phyloP scores from a whole-genome alignment of 1,140 invertebrate species.

The Cecropterus lyciades region DNA sequence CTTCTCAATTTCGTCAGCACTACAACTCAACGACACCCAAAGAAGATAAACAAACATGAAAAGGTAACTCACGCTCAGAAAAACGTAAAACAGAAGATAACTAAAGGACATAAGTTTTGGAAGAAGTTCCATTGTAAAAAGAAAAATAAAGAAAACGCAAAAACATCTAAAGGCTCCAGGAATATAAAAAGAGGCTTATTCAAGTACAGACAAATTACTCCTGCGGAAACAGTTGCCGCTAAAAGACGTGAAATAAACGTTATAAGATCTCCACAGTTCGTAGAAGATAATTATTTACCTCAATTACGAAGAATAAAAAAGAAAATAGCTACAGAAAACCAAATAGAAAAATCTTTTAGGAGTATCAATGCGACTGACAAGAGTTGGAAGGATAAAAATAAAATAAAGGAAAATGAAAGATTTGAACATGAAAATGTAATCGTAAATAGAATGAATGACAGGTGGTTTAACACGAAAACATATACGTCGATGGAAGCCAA shows the following conservation, averaged over 20 bases:
- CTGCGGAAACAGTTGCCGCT: too few species aligned
- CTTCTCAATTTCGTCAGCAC: constrained; percentile 20
- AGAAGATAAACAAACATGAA: neutral
- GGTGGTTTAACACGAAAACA: neutral
- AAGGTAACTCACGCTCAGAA: neutral
- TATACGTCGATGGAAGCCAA: neutral
- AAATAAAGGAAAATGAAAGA: neutral
- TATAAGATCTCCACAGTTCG: neutral
- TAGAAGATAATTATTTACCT: neutral
- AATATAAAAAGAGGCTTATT: neutral
- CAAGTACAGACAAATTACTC: neutral
- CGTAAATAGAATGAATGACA: neutral
- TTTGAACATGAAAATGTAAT: neutral
- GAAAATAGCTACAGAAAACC: constrained; percentile 30
- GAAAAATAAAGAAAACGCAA: constrained; percentile 15
- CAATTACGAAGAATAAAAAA: constrained; percentile 28
- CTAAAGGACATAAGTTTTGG: constrained; percentile 14
- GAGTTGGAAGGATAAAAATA: constrained; percentile 4
- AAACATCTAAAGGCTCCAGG: neutral
- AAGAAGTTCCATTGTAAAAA: constrained; percentile 4
- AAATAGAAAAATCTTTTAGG: constrained; percentile 31
- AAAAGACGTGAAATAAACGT: neutral
- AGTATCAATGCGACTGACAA: constrained; percentile 20
- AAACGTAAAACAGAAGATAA: constrained; percentile 1
- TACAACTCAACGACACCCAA: neutral